Conservation (phyloP, 2,113 vertebrate genomes). For the Neolamprologus caudopunctatus region DNA sequence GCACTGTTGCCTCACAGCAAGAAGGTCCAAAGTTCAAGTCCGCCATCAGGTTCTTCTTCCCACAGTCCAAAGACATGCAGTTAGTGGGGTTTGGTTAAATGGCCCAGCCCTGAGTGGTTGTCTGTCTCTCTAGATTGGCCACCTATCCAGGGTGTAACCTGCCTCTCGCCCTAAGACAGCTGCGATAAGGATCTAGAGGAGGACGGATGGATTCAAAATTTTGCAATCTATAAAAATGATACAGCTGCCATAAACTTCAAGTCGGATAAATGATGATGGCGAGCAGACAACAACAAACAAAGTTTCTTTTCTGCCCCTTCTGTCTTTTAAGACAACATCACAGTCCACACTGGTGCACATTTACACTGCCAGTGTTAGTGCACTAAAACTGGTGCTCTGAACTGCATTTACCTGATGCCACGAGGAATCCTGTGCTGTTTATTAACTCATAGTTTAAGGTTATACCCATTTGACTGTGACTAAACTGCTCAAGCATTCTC, state of each 20-base stretch:
- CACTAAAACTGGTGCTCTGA: background rate
- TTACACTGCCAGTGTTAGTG: rapidly evolving
- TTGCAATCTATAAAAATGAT: background rate
- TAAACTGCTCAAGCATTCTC: background rate
- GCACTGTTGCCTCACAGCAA: background rate
- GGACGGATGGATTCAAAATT: background rate
- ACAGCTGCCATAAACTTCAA: background rate
- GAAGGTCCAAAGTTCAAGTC: background rate
- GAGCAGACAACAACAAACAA: background rate
- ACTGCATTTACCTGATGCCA: background rate
- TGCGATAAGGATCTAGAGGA: background rate
- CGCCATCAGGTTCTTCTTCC: background rate
- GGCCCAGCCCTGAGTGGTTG: background rate
- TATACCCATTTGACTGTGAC: background rate
- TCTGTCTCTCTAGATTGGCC: background rate
- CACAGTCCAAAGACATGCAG: background rate
- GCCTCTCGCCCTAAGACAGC: background rate
- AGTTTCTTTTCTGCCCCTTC: rapidly evolving
- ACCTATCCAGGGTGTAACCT: background rate
- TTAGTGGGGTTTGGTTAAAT: background rate
- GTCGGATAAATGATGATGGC: background rate
- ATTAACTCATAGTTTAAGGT: background rate
- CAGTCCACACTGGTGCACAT: background rate
- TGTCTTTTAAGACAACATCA: background rate
- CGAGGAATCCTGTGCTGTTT: background rate